These are phyloP conservation scores for Gallinago undulata DNA, from an alignment of 2,113 vertebrate species.

Conservation along the genomic window DNA sequence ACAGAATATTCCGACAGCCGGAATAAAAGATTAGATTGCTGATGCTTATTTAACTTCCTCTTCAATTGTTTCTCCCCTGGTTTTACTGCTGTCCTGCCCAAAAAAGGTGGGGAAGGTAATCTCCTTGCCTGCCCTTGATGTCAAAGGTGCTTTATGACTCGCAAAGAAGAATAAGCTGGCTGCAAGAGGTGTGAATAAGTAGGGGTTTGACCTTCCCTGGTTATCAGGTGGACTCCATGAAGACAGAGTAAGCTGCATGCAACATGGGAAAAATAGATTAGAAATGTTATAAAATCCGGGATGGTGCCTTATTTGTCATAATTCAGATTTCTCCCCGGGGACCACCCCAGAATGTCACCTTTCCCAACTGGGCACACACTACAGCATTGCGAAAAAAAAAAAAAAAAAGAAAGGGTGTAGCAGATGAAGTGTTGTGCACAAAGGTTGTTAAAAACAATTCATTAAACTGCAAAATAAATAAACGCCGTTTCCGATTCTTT, in stretches of 20 bases:
- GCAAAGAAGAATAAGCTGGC: constrained; percentile 61
- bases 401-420: not conserved
- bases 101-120: constrained; percentile 55
- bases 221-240: constrained; percentile 22
- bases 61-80: constrained; percentile 11
- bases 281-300: constrained; percentile 22
- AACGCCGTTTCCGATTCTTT: not conserved
- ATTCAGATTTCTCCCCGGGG: constrained; percentile 43
- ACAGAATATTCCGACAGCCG: not conserved
- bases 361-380: not conserved
- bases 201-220: constrained; percentile 64
- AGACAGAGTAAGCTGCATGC: constrained; percentile 47
- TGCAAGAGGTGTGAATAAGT: constrained; percentile 56
- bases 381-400: not conserved
- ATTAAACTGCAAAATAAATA: constrained; percentile 50
- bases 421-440: not conserved
- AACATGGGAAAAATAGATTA: constrained; percentile 50
- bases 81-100: constrained; percentile 29
- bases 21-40: constrained; percentile 19
- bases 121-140: constrained; percentile 64
- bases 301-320: constrained; percentile 5
- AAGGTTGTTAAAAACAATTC: constrained; percentile 5
- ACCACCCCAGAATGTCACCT: not conserved
- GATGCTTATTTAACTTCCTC: constrained; percentile 40
- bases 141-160: constrained; percentile 70